phyloP scores from a whole-genome alignment of 1,140 invertebrate species.

The Atta colombica region DNA sequence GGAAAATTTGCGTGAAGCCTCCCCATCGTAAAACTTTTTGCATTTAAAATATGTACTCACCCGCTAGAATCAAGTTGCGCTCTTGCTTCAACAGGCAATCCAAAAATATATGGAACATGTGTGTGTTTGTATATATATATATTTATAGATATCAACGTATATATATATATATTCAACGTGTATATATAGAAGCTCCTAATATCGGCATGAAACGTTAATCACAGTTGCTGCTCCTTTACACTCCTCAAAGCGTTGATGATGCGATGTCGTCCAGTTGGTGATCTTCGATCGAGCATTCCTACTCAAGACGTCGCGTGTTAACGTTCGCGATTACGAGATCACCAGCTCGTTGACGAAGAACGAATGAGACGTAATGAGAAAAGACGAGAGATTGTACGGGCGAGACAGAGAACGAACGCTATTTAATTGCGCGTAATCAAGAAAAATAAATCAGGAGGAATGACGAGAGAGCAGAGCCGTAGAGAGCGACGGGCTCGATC shows the following conservation, averaged over 20 bases:
- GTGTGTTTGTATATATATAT: conserved; percentile 56
- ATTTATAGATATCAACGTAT: conserved; percentile 65
- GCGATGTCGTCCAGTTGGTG: conserved; percentile 24
- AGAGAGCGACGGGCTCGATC: conserved; percentile 26
- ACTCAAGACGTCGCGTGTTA: conserved; percentile 41
- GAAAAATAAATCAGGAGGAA: conserved; percentile 39
- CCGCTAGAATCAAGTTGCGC: conserved; percentile 77
- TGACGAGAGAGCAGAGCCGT: conserved; percentile 12
- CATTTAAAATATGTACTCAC: conserved; percentile 70
- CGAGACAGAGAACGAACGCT: conserved; percentile 54
- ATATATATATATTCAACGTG: conserved; percentile 44
- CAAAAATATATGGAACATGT: conserved; percentile 79
- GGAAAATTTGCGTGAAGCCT: conserved; percentile 21
- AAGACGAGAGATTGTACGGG: conserved; percentile 1
- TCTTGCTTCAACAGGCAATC: conserved; percentile 76
- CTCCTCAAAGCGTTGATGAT: conserved; percentile 15
- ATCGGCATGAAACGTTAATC: conserved; percentile 61
- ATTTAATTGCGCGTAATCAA: conserved; percentile 48
- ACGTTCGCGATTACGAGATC: conserved; percentile 17
- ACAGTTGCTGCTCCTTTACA: conserved; percentile 38
- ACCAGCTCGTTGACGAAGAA: conserved; percentile 39
- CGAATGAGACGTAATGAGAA: conserved; percentile 37
- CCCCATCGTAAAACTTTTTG: conserved; percentile 31
- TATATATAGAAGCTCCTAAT: conserved; percentile 57
- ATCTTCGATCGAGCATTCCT: conserved; percentile 51